A percentile compares a stretch with the other conserved stretches of the same genome.
Evolutionary conservation across 2,888 invertebrate genomes (phyloP).

Genomic region (Cynaeus angustus): DNA sequence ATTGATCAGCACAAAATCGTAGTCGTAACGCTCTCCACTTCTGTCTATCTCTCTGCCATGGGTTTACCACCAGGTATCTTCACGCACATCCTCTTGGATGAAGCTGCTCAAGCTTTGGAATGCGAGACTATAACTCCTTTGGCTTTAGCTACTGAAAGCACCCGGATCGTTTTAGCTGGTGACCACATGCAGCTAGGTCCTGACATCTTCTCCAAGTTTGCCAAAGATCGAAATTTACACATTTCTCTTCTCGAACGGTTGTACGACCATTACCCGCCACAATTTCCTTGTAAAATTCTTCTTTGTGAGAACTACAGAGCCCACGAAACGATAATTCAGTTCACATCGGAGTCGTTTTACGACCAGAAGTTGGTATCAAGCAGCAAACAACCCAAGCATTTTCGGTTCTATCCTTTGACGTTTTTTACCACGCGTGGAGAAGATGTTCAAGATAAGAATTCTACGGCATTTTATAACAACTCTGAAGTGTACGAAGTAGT

Average conservation of each 20-base stretch:
- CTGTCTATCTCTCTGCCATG: constrained; percentile 82
- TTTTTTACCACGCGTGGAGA: constrained; percentile 88
- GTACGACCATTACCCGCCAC: constrained; percentile 83
- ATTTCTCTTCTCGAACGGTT: constrained; percentile 85
- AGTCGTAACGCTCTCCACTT: constrained; percentile 86
- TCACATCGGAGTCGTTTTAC: constrained; percentile 88
- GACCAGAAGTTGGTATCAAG: constrained; percentile 84
- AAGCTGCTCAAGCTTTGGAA: constrained; percentile 91
- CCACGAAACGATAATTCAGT: constrained; percentile 86
- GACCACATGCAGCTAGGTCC: constrained; percentile 91
- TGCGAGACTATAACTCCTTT: constrained; percentile 89
- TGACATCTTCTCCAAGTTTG: constrained; percentile 85
- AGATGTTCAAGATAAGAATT: constrained; percentile 85
- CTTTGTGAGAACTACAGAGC: constrained; percentile 89
- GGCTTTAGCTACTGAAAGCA: constrained; percentile 81
- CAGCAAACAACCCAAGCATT: constrained; percentile 82
- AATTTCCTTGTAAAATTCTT: constrained; percentile 85
- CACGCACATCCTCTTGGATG: constrained; percentile 89
- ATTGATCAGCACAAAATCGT: constrained; percentile 81
- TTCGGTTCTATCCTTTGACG: constrained; percentile 82
- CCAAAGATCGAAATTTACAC: constrained; percentile 80
- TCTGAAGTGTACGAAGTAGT: constrained; percentile 85
- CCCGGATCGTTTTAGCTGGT: constrained; percentile 86
- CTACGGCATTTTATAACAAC: constrained; percentile 88
- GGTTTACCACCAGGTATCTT: constrained; percentile 81